phyloP scores from a whole-genome alignment of 2,888 invertebrate species.

The Serrognathus titanus region DNA sequence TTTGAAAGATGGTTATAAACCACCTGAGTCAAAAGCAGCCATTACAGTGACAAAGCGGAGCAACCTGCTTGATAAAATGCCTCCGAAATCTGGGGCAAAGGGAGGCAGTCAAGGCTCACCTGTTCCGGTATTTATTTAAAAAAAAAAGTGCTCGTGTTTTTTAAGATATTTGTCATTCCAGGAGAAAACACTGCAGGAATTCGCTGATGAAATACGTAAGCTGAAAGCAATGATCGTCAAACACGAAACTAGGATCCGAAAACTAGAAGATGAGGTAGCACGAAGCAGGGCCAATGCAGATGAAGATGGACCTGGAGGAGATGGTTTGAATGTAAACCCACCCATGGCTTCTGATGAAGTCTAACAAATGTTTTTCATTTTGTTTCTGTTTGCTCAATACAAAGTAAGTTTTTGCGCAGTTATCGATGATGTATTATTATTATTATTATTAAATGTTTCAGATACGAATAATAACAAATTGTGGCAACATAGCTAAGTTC shows the following conservation, averaged over 20 bases:
- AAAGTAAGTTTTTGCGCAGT: not conserved
- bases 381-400: not conserved
- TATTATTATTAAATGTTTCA: not conserved
- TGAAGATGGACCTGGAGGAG: conserved; percentile 47
- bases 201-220: conserved; percentile 86
- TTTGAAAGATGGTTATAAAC: conserved; percentile 74
- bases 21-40: conserved; percentile 66
- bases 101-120: conserved; percentile 24
- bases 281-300: conserved; percentile 37
- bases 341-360: conserved; percentile 60
- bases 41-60: conserved; percentile 70
- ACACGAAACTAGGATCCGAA: conserved; percentile 83
- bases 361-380: conserved; percentile 33
- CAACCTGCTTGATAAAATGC: conserved; percentile 75
- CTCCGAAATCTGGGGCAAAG: conserved; percentile 48
- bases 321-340: conserved; percentile 43
- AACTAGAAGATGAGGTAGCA: conserved; percentile 66
- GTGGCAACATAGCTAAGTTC: not conserved
- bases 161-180: conserved; percentile 25
- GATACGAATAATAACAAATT: not conserved
- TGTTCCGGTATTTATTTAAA: conserved; percentile 42
- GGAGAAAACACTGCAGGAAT: conserved; percentile 78
- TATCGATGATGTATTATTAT: not conserved
- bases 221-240: conserved; percentile 92
- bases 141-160: not conserved